phyloP scores from a whole-genome alignment of 2,113 vertebrate genomes.

The Saguinus imperator region DNA sequence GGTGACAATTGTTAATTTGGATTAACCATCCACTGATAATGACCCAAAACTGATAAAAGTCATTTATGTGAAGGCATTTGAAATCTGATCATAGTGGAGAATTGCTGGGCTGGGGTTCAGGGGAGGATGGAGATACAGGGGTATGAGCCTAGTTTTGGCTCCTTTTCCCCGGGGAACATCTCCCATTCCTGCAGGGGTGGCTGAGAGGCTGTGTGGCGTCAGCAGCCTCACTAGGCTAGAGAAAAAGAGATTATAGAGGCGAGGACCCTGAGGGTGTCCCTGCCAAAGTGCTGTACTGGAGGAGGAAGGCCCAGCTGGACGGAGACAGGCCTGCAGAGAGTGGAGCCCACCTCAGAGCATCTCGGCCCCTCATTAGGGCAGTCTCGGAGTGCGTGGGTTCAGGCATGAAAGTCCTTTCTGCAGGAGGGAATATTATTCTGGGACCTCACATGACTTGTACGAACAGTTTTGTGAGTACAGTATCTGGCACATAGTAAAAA shows the following conservation, averaged over 20 bases:
- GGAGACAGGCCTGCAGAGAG: background rate
- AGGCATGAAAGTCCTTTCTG: background rate
- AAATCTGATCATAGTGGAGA: background rate
- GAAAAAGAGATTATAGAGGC: background rate
- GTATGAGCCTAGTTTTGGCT: background rate
- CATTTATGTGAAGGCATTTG: background rate
- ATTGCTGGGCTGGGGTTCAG: background rate
- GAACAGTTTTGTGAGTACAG: background rate
- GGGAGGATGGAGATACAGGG: background rate
- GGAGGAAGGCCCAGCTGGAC: background rate
- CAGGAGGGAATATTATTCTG: background rate
- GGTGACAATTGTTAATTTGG: background rate
- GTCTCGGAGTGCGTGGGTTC: background rate
- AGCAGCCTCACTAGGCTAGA: background rate
- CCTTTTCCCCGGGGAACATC: background rate
- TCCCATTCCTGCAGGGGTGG: background rate
- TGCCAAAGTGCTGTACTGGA: background rate
- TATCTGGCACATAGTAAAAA: background rate
- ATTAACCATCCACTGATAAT: background rate
- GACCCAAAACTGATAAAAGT: background rate
- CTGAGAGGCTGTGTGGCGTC: too few species aligned
- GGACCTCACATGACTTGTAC: background rate
- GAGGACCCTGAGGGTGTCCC: background rate
- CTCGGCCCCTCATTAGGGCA: background rate
- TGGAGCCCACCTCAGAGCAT: background rate